Base-by-base conservation (phyloP, 2,113 vertebrate genomes). In the Callaeas wilsoni region DNA sequence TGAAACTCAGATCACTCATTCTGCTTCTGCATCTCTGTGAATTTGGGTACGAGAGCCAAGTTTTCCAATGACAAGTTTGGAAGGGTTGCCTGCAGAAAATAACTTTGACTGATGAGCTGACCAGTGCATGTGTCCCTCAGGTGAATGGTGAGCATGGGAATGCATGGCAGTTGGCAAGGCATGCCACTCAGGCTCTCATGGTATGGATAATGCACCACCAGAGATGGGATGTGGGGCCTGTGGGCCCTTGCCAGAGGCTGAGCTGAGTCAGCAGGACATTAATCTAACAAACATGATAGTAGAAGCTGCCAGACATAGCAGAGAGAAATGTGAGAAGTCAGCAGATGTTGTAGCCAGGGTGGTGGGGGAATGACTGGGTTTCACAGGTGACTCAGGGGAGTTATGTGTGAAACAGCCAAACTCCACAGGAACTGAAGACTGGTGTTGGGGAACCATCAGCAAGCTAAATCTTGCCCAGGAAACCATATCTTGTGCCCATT, bases 311-410 rank as follows among this genome's bases (percentile, higher is more conserved):
- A 63, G 39, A 35, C 0, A 5, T 3, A 22, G 17, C 52, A 68
- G 27, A 19, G 12, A 59, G 78, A 75, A 50, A 21, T 7, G 13
- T 14, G 16, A 89, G 59, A 30, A 64, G 16, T 12, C 4, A 9
- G 56, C 21, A 74, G 35, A 39, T 39, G 4, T 32, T 81, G 33
- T 25, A 70, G 21, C 7, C 21, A 42, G 65, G 23, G 19, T 1
- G 0, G 16, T 19, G 25, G 2, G 3, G 3, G 2, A 8, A 13
- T 42, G n/a, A 32, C 6, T 53, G 27, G 9, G 30, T 78, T 70
- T 93, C 7, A 32, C 1, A 2, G 4, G 9, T 25, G 13, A 20
- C 8, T 74, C 13, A 3, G 3, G 4, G 23, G 30, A 46, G 16
- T 47, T 71, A 42, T 1, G 9, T 52, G 39, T 64, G 29, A 59